Evolutionary conservation across 2,113 vertebrate genomes (phyloP).

Genomic region (Vireo altiloquus): DNA sequence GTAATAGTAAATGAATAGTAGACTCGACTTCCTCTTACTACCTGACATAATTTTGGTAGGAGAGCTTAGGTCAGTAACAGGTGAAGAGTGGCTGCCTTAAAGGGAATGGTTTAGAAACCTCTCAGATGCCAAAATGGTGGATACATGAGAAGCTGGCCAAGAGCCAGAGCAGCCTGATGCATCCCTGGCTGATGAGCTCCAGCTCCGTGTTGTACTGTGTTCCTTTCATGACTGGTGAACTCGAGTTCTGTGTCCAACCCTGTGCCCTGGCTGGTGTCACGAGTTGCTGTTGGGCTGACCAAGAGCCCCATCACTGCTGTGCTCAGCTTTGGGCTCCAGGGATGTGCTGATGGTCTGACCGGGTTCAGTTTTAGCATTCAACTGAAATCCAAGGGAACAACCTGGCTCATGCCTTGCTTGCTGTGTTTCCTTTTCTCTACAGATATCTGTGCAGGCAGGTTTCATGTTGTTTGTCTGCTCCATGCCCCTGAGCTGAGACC

Average conservation of each 20-base stretch:
- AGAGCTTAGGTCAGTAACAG: background rate
- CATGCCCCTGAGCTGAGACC: background rate
- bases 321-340: background rate
- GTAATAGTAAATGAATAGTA: background rate
- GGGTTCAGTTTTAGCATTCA: background rate
- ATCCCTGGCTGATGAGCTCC: background rate
- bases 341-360: background rate
- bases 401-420: background rate
- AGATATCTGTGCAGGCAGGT: too few species aligned
- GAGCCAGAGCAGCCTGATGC: background rate
- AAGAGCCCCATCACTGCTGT: background rate
- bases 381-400: background rate
- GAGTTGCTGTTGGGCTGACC: background rate
- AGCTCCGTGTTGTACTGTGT: fast-evolving
- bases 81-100: background rate
- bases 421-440: background rate
- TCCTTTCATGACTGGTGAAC: background rate
- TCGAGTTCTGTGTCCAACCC: background rate
- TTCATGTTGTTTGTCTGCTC: background rate
- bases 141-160: background rate
- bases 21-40: background rate
- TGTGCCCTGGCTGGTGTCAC: background rate
- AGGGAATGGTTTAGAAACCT: background rate
- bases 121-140: background rate
- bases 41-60: background rate